These are phyloP conservation scores for Lordiphosa stackelbergi DNA, from an alignment of 1,140 invertebrate species.

Conservation along the genomic window DNA sequence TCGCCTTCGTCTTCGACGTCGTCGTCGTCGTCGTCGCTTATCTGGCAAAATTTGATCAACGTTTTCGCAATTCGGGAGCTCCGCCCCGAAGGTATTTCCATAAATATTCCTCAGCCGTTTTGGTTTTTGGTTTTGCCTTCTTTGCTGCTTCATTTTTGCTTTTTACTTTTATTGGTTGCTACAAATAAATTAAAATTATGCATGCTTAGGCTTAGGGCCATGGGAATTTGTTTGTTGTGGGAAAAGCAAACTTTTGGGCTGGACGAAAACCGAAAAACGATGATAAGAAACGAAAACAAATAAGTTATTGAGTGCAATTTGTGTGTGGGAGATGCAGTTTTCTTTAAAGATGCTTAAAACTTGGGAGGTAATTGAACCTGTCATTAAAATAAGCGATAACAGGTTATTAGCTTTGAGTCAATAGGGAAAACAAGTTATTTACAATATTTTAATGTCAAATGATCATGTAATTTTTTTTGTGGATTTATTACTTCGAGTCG, in stretches of 20 bases:
- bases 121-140: conserved; percentile 13
- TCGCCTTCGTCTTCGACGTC: conserved; percentile 28
- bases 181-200: conserved; percentile 76
- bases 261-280: neutral
- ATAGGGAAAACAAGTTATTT: neutral
- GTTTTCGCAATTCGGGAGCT: conserved; percentile 75
- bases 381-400: no score
- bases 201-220: conserved; percentile 61
- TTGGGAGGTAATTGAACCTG: no score
- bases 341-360: no score
- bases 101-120: conserved; percentile 56
- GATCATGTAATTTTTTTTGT: no score
- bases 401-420: no score
- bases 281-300: conserved; percentile 8
- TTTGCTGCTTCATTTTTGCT: conserved; percentile 36
- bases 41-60: conserved; percentile 73
- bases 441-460: no score
- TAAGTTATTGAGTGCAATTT: conserved; percentile 21
- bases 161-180: conserved; percentile 72
- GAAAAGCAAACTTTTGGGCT: conserved; percentile 51
- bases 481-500: no score
- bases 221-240: conserved; percentile 62
- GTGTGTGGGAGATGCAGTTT: conserved; percentile 27
- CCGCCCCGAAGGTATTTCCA: conserved; percentile 75
- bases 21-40: conserved; percentile 41